Conservation (phyloP, 2,888 invertebrate species). For the Ectropis crepuscularia region DNA sequence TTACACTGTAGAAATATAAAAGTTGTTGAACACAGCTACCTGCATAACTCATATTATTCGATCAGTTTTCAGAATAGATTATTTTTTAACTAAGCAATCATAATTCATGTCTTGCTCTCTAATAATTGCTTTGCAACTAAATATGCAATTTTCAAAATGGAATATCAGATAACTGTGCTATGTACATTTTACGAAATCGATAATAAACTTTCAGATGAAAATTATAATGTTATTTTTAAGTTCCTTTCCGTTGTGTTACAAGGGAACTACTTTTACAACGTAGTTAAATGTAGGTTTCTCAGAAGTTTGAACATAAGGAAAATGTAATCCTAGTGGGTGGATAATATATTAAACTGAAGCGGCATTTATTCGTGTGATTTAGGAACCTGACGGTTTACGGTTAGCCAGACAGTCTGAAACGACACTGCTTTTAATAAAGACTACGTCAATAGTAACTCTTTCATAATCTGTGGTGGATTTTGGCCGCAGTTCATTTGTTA, state of each 20-base stretch:
- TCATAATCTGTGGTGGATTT: constrained; percentile 32
- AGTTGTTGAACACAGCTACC: too few species aligned
- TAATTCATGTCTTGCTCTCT: background rate
- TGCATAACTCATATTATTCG: background rate
- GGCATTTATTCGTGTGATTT: constrained; percentile 43
- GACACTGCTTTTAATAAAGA: constrained; percentile 54
- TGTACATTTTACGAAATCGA: background rate
- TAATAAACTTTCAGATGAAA: background rate
- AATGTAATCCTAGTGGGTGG: constrained; percentile 38
- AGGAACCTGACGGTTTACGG: constrained; percentile 45
- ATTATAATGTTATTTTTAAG: too few species aligned
- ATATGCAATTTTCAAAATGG: background rate
- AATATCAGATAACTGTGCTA: constrained; percentile 6
- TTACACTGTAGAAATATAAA: too few species aligned
- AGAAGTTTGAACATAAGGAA: constrained; percentile 38
- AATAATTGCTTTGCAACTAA: background rate
- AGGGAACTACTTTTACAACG: too few species aligned
- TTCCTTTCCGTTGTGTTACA: too few species aligned
- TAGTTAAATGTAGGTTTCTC: constrained; percentile 30
- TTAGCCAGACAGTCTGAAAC: constrained; percentile 60
- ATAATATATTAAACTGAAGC: constrained; percentile 40
- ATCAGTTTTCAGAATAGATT: background rate
- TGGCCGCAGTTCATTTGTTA: constrained; percentile 36
- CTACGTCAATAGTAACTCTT: constrained; percentile 51
- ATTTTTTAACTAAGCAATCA: too few species aligned